These are phyloP conservation scores for Carduelis carduelis DNA, from an alignment of 2,797 vertebrate species.

Conservation along the genomic window DNA sequence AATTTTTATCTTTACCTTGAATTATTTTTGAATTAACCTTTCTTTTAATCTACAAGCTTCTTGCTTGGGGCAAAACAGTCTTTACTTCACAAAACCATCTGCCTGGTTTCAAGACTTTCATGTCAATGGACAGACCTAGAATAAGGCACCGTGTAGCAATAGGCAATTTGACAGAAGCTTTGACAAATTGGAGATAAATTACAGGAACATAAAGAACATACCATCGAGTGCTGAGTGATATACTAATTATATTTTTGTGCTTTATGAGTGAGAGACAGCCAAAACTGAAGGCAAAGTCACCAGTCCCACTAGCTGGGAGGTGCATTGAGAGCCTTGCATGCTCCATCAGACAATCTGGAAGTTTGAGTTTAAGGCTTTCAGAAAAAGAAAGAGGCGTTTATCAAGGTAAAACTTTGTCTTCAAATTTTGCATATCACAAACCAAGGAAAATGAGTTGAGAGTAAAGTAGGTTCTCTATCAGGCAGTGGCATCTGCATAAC, in stretches of 20 bases:
- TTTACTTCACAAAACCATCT: constrained; percentile 65
- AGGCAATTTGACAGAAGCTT: constrained; percentile 29
- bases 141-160: not conserved
- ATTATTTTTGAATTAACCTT: constrained; percentile 69
- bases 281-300: not conserved
- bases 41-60: constrained; percentile 59
- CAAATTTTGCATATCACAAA: not conserved
- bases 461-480: not conserved
- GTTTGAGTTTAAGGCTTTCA: not conserved
- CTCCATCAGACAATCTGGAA: not conserved
- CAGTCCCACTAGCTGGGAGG: not conserved
- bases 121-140: constrained; percentile 44
- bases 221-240: constrained; percentile 23
- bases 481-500: not conserved
- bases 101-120: constrained; percentile 53
- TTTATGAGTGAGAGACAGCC: constrained; percentile 9
- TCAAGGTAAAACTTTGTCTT: not conserved
- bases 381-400: not conserved
- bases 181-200: constrained; percentile 52
- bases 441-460: not conserved
- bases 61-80: constrained; percentile 60
- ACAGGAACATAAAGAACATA: constrained; percentile 31
- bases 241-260: constrained; percentile 40
- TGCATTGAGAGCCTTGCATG: not conserved
- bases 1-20: constrained; percentile 66